phyloP scores from a whole-genome alignment of 2,888 invertebrate genomes.

The Tenthredo amoena region DNA sequence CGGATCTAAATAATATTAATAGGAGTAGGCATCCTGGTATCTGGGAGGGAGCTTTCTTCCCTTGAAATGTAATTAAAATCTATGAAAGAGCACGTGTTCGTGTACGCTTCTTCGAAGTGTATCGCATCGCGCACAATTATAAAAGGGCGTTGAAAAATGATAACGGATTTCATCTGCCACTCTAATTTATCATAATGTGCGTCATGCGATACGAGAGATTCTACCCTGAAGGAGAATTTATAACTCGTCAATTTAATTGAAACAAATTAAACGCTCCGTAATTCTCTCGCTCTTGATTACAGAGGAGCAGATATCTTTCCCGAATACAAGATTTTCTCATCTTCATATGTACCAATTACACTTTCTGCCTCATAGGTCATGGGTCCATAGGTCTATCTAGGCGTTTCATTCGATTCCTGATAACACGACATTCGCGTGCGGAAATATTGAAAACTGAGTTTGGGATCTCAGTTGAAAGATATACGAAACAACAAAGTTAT shows the following conservation, averaged over 20 bases:
- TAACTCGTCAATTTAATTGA: not conserved
- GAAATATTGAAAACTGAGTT: no score
- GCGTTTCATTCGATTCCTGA: not conserved
- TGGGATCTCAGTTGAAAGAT: no score
- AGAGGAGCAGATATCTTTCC: not conserved
- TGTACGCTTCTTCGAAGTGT: not conserved
- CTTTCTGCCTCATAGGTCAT: not conserved
- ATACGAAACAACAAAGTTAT: no score
- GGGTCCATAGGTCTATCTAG: no score
- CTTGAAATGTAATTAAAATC: conserved; percentile 29
- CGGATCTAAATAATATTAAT: conserved; percentile 37
- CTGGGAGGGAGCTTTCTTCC: not conserved
- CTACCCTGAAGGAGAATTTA: not conserved
- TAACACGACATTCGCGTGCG: no score
- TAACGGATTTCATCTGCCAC: not conserved
- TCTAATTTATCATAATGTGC: not conserved
- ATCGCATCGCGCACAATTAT: not conserved
- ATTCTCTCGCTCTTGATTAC: not conserved
- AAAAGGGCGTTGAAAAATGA: not conserved
- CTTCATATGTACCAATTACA: not conserved
- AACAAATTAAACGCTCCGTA: not conserved
- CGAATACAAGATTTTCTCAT: not conserved
- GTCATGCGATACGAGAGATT: not conserved
- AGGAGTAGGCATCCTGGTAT: not conserved
- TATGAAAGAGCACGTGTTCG: not conserved